phyloP scores from a whole-genome alignment of 2,888 invertebrate genomes.

The Campopleginae sp. region DNA sequence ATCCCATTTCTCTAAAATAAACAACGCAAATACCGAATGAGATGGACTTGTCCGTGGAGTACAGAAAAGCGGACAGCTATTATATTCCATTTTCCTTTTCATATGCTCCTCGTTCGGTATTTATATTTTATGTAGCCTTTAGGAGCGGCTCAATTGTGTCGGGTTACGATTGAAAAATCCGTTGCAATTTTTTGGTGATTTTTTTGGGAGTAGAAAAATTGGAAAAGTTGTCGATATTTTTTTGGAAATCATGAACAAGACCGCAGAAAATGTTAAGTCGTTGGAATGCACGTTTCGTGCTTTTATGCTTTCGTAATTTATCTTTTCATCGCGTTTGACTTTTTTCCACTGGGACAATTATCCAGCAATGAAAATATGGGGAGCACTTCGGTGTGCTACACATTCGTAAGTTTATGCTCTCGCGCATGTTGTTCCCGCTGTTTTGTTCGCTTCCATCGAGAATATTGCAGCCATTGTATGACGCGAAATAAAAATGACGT shows the following conservation, averaged over 20 bases:
- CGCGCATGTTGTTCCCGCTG: not conserved
- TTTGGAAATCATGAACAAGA: not conserved
- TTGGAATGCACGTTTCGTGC: not conserved
- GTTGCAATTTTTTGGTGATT: not conserved
- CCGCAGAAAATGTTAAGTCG: not conserved
- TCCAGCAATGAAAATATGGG: not conserved
- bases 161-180: not conserved
- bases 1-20: slow-evolving; percentile 8
- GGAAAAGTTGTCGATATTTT: not conserved
- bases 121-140: not conserved
- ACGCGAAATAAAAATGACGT: slow-evolving; percentile 52
- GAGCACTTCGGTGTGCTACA: not conserved
- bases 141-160: not conserved
- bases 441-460: slow-evolving; percentile 1
- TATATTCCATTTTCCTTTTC: not conserved
- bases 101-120: not conserved
- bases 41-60: slow-evolving; percentile 20
- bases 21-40: slow-evolving; percentile 12
- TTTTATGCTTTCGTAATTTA: not conserved
- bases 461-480: slow-evolving; percentile 43
- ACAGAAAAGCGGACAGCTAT: not conserved
- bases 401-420: not conserved
- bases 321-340: not conserved
- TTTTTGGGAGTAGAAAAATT: not conserved
- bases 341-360: not conserved